phyloP scores from a whole-genome alignment of 1,140 invertebrate species.

The Lepidostoma basale region DNA sequence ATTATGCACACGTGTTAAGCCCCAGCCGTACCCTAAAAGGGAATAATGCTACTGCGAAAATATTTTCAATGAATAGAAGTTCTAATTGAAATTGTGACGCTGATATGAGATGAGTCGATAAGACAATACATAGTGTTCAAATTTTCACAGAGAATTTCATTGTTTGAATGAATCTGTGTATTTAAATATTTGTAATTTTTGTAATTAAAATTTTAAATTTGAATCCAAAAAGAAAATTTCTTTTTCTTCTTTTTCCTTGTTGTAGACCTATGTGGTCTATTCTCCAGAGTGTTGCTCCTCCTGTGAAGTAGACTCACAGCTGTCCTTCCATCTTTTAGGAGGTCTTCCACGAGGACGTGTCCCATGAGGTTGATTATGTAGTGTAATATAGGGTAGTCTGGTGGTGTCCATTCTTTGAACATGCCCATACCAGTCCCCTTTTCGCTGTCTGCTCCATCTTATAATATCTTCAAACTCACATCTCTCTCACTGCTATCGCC shows the following conservation, averaged over 20 bases:
- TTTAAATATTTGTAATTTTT: not conserved
- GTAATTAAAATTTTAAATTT: not conserved
- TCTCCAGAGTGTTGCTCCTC: no score
- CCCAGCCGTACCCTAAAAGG: not conserved
- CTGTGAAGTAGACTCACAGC: no score
- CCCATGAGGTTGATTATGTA: no score
- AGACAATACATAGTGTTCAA: not conserved
- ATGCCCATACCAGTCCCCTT: no score
- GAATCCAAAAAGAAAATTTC: not conserved
- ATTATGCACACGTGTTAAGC: constrained; percentile 7
- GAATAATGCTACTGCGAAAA: not conserved
- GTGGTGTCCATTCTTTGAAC: no score
- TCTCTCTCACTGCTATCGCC: no score
- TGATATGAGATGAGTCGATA: not conserved
- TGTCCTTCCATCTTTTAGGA: no score
- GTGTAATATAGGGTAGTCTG: no score
- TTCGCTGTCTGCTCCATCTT: no score
- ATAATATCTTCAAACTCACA: no score
- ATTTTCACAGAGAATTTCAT: not conserved
- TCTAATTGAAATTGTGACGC: not conserved
- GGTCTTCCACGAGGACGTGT: no score
- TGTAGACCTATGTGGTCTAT: no score
- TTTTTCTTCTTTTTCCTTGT: not conserved
- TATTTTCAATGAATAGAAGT: not conserved
- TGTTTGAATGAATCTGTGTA: not conserved